Evolutionary conservation across 2,888 invertebrate genomes (phyloP).

Genomic region (Mythimna loreyi): DNA sequence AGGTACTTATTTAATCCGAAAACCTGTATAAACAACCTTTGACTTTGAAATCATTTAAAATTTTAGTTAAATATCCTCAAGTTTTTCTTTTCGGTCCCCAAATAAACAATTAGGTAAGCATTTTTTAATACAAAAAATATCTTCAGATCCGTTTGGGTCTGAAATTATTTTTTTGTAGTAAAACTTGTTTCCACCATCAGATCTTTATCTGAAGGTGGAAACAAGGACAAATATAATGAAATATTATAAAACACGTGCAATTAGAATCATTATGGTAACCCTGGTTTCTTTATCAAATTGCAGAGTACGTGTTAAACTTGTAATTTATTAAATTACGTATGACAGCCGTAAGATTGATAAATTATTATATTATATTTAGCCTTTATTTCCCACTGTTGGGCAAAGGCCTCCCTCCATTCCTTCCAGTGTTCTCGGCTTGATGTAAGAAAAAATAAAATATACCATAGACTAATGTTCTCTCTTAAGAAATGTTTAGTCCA

Average conservation of each 20-base stretch:
- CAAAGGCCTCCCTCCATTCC: no score
- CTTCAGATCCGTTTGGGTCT: no score
- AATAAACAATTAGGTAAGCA: background rate
- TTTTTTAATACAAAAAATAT: background rate
- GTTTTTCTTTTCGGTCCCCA: background rate
- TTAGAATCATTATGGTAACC: conserved; percentile 11
- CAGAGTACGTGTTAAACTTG: background rate
- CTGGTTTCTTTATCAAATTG: conserved; percentile 24
- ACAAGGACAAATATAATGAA: conserved; percentile 31
- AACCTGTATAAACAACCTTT: background rate
- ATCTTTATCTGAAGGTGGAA: conserved; percentile 22
- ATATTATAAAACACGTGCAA: conserved; percentile 17
- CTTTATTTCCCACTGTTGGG: no score
- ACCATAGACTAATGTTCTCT: background rate
- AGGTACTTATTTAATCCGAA: background rate
- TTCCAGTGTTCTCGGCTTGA: no score
- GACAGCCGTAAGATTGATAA: background rate
- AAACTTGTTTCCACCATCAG: no score
- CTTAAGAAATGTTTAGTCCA: background rate
- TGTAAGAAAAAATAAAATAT: background rate
- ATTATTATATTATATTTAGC: no score
- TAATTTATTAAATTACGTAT: conserved; percentile 17
- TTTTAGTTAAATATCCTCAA: background rate
- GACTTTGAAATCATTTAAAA: background rate
- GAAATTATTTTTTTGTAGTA: no score